Percentiles rank a stretch among this genome's conserved stretches.
Conservation (phyloP, 2,888 invertebrate species). For the Tetropium fuscum region DNA sequence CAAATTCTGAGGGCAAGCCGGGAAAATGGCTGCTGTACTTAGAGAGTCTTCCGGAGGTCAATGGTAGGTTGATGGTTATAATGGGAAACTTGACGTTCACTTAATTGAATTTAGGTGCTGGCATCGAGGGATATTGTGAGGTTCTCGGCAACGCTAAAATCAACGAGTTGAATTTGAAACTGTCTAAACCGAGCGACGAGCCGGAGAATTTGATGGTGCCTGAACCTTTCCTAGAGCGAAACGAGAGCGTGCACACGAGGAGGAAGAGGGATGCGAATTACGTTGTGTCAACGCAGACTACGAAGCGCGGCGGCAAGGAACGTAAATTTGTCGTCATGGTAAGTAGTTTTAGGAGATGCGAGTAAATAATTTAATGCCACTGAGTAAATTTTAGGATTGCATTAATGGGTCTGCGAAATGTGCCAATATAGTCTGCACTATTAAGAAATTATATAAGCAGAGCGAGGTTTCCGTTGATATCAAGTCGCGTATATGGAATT, state of each 20-base stretch:
- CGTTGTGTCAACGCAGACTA: conserved; percentile 78
- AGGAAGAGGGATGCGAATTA: conserved; percentile 76
- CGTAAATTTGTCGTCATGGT: conserved; percentile 83
- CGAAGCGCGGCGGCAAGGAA: conserved; percentile 77
- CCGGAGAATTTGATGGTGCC: conserved; percentile 68
- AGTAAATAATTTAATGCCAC: no score
- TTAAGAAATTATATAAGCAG: conserved; percentile 81
- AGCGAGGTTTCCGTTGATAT: conserved; percentile 86
- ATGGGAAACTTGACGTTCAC: neutral
- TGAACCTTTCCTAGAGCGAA: conserved; percentile 41
- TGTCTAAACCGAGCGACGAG: conserved; percentile 64
- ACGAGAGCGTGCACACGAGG: conserved; percentile 59
- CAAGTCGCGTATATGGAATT: conserved; percentile 93
- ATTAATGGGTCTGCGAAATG: conserved; percentile 86
- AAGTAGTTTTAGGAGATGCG: conserved; percentile 41
- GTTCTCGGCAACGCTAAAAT: conserved; percentile 59
- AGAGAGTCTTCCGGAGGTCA: conserved; percentile 82
- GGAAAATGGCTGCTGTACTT: conserved; percentile 94
- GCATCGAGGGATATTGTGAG: conserved; percentile 62
- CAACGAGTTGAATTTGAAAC: conserved; percentile 55
- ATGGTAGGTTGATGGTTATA: conserved; percentile 68
- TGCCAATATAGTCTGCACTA: conserved; percentile 84
- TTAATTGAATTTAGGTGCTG: conserved; percentile 29
- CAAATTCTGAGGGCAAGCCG: conserved; percentile 71
- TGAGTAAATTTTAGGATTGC: conserved; percentile 84